Base-by-base conservation (phyloP, 2,797 vertebrate species). In the Myoxocephalus aenaeus region DNA sequence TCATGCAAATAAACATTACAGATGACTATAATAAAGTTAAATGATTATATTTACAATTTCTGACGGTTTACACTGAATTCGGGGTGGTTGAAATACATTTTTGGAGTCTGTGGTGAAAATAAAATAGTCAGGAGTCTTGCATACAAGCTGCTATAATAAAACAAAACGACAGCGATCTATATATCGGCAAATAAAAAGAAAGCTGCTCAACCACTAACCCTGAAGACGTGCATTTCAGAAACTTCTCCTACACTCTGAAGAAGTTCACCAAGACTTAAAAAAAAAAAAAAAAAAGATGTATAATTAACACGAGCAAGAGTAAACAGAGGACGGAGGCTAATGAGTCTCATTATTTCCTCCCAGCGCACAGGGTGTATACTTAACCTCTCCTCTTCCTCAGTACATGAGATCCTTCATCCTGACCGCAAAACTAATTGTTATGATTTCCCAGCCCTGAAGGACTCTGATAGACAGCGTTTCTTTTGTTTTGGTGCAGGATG, bases 351-450 rank as follows among this genome's bases (percentile, higher is more conserved):
- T 79, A 83, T 85, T 85, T 83, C 75, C 81, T 82, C 57, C 50
- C 65, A 71, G 29, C 17, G n/a, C 76, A 75, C 71, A 77, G 72
- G 36, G 68, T 77, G 65, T 85, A 80, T 82, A 83, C 75, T 88
- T 88, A 86, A 83, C 76, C 80, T 75, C 72, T 88, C 87, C 51
- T 86, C 77, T 86, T 82, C 73, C 76, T 70, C 77, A 53, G 65
- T 44, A 61, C 71, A 80, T 40, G 22, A 64, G 62, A 50, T 67
- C 40, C 56, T 72, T 68, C 66, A 82, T 27, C 73, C 65, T 67
- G 68, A 80, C 79, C 66, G 25, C 80, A 86, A 91, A 65, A 70
- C 69, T 87, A 84, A 91, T 81, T 87, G 86, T 84, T 85, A 69
- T 82, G 75, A 82, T 84, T 89, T 80, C 67, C 38, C 65, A 66